Percentiles rank a stretch among this genome's conserved stretches.
These are phyloP conservation scores for Mobula birostris DNA, from an alignment of 2,113 vertebrate species.

Conservation along the genomic window DNA sequence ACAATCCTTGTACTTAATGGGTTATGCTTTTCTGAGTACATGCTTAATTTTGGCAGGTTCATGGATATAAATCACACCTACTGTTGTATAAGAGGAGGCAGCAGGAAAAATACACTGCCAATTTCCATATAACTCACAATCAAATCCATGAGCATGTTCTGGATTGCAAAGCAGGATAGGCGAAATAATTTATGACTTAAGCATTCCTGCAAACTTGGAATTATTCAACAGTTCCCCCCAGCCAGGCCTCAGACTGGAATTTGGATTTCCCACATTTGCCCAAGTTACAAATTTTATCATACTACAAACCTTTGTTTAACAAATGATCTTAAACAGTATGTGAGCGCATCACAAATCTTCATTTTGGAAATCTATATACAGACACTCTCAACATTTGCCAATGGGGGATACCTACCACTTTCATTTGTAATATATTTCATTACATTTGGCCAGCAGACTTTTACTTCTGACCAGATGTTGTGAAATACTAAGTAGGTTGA, in stretches of 20 bases:
- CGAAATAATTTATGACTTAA: neutral
- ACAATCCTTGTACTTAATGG: neutral
- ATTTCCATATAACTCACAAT: neutral
- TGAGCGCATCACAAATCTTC: neutral
- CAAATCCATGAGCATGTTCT: neutral
- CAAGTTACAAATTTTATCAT: neutral
- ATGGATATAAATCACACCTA: neutral
- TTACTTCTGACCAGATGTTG: neutral
- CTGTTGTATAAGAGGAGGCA: neutral
- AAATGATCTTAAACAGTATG: neutral
- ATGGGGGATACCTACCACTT: too few relatives aligned
- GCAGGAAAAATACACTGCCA: neutral
- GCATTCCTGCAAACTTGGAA: neutral
- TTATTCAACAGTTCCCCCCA: neutral
- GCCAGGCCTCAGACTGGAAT: neutral
- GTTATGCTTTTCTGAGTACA: neutral
- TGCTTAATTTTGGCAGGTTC: neutral
- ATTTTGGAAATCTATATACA: neutral
- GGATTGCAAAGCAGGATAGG: neutral
- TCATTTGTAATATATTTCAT: neutral
- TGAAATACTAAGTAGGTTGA: neutral
- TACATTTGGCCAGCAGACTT: neutral
- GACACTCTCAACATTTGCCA: neutral
- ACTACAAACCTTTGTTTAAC: neutral
- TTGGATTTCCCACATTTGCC: neutral